A percentile compares a stretch with the other conserved stretches of the same genome.
Evolutionary conservation across 2,888 invertebrate species (phyloP).

Genomic region (Acleris emargana): DNA sequence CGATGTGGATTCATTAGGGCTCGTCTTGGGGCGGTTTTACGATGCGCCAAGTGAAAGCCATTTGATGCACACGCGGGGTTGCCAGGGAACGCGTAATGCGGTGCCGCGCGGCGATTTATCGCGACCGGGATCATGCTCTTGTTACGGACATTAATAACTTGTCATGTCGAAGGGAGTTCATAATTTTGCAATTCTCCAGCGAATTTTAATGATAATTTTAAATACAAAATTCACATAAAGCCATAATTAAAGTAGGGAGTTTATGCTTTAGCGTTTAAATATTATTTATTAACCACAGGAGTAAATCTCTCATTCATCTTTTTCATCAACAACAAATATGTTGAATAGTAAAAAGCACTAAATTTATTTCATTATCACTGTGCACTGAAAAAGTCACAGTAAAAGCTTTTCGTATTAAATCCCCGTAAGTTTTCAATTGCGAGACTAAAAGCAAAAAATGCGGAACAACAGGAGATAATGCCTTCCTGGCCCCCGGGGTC

Average conservation of each 20-base stretch:
- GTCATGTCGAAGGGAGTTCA: conserved; percentile 9
- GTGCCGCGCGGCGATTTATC: conserved; percentile 42
- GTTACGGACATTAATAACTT: conserved; percentile 16
- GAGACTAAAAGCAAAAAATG: conserved; percentile 26
- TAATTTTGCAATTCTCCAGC: conserved; percentile 4
- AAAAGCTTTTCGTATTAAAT: neutral
- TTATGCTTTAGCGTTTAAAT: no score
- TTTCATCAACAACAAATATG: no score
- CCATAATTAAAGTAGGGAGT: no score
- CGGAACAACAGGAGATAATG: conserved; percentile 30
- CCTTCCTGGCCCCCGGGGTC: conserved; percentile 17
- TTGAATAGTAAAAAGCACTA: no score
- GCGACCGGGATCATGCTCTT: conserved; percentile 12
- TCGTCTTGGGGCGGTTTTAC: conserved; percentile 54
- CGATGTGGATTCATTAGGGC: conserved; percentile 55
- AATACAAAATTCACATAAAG: no score
- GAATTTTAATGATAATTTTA: no score
- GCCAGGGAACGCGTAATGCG: conserved; percentile 37
- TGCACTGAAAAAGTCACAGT: no score
- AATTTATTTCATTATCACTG: no score
- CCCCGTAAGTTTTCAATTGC: neutral
- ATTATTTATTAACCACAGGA: no score
- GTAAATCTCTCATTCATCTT: no score
- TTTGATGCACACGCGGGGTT: conserved; percentile 48
- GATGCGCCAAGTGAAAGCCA: conserved; percentile 60